Base-by-base conservation (phyloP, 2,113 vertebrate species). In the Bathybates hornii region DNA sequence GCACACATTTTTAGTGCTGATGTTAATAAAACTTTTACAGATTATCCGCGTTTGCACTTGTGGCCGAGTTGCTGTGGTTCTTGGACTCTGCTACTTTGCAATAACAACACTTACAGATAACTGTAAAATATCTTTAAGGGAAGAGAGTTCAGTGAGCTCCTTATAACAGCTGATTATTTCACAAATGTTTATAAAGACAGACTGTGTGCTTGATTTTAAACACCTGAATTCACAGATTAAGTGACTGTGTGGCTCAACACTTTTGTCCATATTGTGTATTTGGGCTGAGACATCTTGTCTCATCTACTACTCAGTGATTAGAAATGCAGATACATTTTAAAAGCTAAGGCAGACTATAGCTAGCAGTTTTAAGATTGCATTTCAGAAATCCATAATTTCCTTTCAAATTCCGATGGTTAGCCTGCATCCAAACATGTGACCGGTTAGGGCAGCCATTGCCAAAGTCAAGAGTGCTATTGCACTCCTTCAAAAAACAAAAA, bases 71-170 rank as follows among this genome's bases (percentile, higher is more conserved):
- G 24, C 54, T 57, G 24, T 57, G 54, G 54, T 57, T 57, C 24
- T 57, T 57, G 54, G 54, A 57, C 54, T 57, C 54, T 3, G 12
- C 24, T 14, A 24, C 54, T 57, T 57, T 27, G 54, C 54, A 3
- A 57, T 3, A 57, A 27, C 54, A 27, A 7, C 24, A 57, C 54
- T 14, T 57, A 57, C 12, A 57, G 6, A 27, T 57, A 57, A 57
- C 54, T 27, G 54, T 57, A 57, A 14, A 8, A 29, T 57, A 57
- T 29, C 24, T 57, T 27, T 57, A 7, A 57, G 54, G 54, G 54
- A 9, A 57, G 12, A 57, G 24, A 57, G 24, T 57, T 29, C 54
- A 29, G 54, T 0, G 54, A 57, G 56, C 0, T 2, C 24, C 13
- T 57, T 57, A 57, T 14, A 57, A 57, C 56, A 29, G 56, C 24